Evolutionary conservation across 30 jellyfish, hydroid and myxozoan genomes (phyloP).

Genomic region (Turritopsis dohrnii): DNA sequence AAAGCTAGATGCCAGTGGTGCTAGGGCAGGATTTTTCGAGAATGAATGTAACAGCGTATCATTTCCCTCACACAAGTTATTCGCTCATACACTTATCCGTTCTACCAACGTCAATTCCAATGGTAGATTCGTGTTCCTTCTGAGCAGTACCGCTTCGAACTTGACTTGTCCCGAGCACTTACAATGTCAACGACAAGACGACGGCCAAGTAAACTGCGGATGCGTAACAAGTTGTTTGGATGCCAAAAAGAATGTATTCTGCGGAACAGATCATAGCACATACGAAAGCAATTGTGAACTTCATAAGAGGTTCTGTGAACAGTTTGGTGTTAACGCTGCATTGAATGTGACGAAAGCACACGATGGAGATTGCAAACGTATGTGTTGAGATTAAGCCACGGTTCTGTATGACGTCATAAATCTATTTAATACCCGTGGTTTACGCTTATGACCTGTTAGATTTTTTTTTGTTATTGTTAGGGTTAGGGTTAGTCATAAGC

Average conservation of each 20-base stretch:
- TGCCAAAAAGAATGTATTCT: not conserved
- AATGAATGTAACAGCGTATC: not conserved
- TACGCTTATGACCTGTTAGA: too few relatives aligned
- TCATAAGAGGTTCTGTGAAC: not conserved
- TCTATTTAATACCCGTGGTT: too few relatives aligned
- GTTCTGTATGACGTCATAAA: too few relatives aligned
- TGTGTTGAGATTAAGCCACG: not conserved
- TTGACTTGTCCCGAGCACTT: not conserved
- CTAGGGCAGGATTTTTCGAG: not conserved
- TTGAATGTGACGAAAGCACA: conserved; percentile 4
- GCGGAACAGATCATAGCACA: conserved; percentile 9
- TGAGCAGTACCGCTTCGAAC: not conserved
- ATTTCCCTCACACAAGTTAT: not conserved
- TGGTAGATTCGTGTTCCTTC: not conserved
- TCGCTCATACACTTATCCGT: not conserved
- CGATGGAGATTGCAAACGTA: conserved; percentile 5
- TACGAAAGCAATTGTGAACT: not conserved
- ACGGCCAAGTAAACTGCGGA: not conserved
- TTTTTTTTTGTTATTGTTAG: too few relatives aligned
- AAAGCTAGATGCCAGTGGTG: not conserved
- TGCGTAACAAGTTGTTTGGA: not conserved
- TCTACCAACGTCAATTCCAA: not conserved
- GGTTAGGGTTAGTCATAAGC: too few relatives aligned
- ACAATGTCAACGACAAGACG: not conserved
- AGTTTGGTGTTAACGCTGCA: not conserved